Evolutionary conservation across 2,888 invertebrate genomes (phyloP).

Genomic region (Oeneis ivallda): DNA sequence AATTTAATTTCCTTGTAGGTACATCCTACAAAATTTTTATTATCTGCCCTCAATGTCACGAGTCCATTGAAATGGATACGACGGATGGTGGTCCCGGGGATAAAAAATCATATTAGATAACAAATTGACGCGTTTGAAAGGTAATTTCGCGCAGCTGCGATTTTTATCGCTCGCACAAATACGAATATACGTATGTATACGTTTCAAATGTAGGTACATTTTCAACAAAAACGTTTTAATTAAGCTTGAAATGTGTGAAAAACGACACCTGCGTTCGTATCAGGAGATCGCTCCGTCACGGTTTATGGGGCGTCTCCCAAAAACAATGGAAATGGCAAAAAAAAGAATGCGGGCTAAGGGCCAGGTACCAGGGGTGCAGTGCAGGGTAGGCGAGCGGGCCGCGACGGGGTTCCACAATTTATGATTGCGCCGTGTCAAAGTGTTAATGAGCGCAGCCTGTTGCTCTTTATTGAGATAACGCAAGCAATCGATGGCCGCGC

Average conservation of each 20-base stretch:
- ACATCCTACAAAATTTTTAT: constrained; percentile 45
- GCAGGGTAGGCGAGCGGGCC: constrained; percentile 72
- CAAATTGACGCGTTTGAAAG: constrained; percentile 35
- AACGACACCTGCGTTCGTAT: constrained; percentile 76
- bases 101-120: constrained; percentile 41
- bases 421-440: constrained; percentile 79
- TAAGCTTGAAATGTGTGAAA: constrained; percentile 73
- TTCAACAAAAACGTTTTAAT: constrained; percentile 69
- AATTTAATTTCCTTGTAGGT: constrained; percentile 46
- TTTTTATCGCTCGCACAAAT: constrained; percentile 65
- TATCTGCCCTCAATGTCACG: constrained; percentile 46
- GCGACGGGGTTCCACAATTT: constrained; percentile 78
- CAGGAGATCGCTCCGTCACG: constrained; percentile 73
- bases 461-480: constrained; percentile 81
- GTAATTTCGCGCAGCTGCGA: constrained; percentile 68
- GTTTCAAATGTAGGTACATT: constrained; percentile 43
- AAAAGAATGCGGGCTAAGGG: constrained; percentile 71
- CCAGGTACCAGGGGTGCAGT: constrained; percentile 58
- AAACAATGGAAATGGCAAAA: constrained; percentile 80
- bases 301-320: constrained; percentile 72
- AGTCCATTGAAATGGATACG: constrained; percentile 47
- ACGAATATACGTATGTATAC: constrained; percentile 46
- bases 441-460: constrained; percentile 80
- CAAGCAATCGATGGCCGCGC: constrained; percentile 59
- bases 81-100: constrained; percentile 48